Percentiles rank a stretch among this genome's conserved stretches.
These are phyloP conservation scores for Blennius ocellaris DNA, from an alignment of 2,113 vertebrate genomes.

Conservation along the genomic window DNA sequence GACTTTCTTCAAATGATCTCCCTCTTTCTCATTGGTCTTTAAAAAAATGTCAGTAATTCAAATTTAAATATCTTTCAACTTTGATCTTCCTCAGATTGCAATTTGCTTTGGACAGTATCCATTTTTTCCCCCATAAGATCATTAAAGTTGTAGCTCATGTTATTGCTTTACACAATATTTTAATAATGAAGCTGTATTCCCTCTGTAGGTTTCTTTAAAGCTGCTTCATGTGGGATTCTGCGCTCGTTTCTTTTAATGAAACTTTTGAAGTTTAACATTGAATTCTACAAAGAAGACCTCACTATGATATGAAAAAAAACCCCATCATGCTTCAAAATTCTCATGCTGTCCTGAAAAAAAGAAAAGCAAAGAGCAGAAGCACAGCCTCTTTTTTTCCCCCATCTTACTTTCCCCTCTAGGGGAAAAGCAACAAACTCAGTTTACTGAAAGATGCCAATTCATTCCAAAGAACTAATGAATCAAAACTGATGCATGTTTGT, in stretches of 20 bases:
- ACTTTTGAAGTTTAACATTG: constrained; percentile 46
- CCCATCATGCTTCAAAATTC: constrained; percentile 16
- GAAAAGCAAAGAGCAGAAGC: background rate
- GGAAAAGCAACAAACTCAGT: constrained; percentile 4
- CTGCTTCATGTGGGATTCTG: constrained; percentile 3
- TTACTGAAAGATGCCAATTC: background rate
- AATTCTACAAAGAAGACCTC: constrained; percentile 13
- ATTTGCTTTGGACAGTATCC: constrained; percentile 20
- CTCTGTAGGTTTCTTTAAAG: constrained; percentile 26
- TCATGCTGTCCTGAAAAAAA: constrained; percentile 11
- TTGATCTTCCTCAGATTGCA: constrained; percentile 28
- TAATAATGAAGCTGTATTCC: constrained; percentile 15
- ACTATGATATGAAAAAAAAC: constrained; percentile 3
- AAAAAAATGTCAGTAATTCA: background rate
- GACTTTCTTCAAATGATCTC: background rate
- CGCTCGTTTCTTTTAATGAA: background rate
- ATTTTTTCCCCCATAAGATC: constrained; percentile 26
- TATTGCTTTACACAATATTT: constrained; percentile 22
- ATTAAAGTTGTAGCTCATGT: constrained; percentile 35
- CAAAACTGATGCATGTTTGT: background rate
- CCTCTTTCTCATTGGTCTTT: background rate
- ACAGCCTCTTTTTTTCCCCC: background rate
- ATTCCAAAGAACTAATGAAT: background rate
- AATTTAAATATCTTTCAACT: constrained; percentile 2
- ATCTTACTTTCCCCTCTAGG: background rate